phyloP scores from a whole-genome alignment of 2,797 vertebrate genomes.

The Darevskia nairensis region DNA sequence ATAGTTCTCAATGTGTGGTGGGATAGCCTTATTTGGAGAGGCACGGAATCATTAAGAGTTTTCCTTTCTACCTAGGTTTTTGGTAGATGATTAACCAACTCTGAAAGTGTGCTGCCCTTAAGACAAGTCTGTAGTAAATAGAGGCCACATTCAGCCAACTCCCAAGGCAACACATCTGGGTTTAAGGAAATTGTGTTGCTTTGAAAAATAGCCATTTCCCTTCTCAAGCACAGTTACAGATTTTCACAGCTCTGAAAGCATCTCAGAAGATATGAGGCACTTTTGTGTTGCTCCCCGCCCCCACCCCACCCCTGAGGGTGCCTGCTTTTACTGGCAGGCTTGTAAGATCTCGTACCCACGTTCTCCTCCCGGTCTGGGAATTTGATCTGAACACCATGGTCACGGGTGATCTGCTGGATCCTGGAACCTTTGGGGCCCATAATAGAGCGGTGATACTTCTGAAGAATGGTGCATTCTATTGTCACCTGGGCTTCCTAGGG shows the following conservation, averaged over 20 bases:
- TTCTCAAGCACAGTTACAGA: not conserved
- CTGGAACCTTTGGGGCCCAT: conserved; percentile 98
- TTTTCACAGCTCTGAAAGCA: not conserved
- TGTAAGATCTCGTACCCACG: conserved; percentile 74
- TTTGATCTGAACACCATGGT: conserved; percentile 95
- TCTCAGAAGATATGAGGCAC: not conserved
- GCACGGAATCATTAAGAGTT: not conserved
- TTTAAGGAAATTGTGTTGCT: not conserved
- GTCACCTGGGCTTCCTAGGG: conserved; percentile 95
- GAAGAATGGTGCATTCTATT: conserved; percentile 92
- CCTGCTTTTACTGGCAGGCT: not conserved
- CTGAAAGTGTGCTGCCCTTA: not conserved
- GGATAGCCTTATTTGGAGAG: not conserved
- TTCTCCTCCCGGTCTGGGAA: conserved; percentile 97
- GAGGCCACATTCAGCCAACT: not conserved
- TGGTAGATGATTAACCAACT: not conserved
- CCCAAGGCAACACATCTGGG: not conserved
- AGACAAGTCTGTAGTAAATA: not conserved
- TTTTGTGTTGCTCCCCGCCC: too few species aligned
- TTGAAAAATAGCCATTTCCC: not conserved
- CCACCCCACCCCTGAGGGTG: not conserved
- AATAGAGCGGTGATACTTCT: conserved; percentile 96
- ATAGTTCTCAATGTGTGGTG: not conserved
- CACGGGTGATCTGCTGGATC: conserved; percentile 97
- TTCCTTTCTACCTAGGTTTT: not conserved